Evolutionary conservation across 2,888 invertebrate species (phyloP).

Genomic region (Drosophila flavopinicola): DNA sequence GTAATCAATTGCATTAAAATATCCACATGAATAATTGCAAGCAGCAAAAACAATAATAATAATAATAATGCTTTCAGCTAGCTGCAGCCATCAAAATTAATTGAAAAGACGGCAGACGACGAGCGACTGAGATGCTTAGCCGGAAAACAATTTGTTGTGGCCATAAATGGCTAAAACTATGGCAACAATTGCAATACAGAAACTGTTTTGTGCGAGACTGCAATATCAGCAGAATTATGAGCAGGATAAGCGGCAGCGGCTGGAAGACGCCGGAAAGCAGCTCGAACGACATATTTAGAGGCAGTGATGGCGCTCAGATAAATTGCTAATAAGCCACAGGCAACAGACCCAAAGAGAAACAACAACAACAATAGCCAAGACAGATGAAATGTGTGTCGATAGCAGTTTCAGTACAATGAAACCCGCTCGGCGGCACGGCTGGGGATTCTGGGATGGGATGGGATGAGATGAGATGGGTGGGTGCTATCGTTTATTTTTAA

Average conservation of each 20-base stretch:
- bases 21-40: conserved; percentile 10
- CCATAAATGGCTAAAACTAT: conserved; percentile 17
- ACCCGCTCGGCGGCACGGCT: conserved; percentile 9
- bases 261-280: conserved; percentile 17
- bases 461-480: no score
- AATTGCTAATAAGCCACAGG: conserved; percentile 70
- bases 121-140: conserved; percentile 33
- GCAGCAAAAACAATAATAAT: conserved; percentile 5
- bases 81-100: conserved; percentile 37
- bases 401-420: conserved; percentile 58
- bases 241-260: conserved; percentile 6
- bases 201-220: conserved; percentile 13
- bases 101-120: conserved; percentile 25
- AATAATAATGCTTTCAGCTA: conserved; percentile 8
- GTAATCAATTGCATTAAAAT: conserved; percentile 16
- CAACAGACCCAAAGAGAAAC: conserved; percentile 19
- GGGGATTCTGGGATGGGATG: no score
- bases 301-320: conserved; percentile 35
- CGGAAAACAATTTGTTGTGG: conserved; percentile 44
- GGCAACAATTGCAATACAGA: conserved; percentile 21
- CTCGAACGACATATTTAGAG: conserved; percentile 40
- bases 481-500: conserved; percentile 72
- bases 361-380: conserved; percentile 48
- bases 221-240: conserved; percentile 48
- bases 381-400: conserved; percentile 67